Conservation (phyloP, 2,888 invertebrate species). For the Cheilosia grossa region DNA sequence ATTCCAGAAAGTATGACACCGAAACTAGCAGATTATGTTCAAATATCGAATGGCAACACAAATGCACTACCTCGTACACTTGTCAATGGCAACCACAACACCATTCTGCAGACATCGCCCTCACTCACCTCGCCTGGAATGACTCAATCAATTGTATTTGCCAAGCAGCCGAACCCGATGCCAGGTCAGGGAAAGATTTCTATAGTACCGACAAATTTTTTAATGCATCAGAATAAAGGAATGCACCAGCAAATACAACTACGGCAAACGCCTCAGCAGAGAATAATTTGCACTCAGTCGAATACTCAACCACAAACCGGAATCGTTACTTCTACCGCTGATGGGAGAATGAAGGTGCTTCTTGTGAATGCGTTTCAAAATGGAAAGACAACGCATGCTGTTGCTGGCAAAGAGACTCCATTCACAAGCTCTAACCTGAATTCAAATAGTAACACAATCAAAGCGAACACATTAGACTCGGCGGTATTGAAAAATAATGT, state of each 20-base stretch:
- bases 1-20: slow-evolving; percentile 68
- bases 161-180: slow-evolving; percentile 54
- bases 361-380: slow-evolving; percentile 80
- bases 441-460: slow-evolving; percentile 10
- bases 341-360: slow-evolving; percentile 82
- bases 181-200: slow-evolving; percentile 80
- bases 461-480: slow-evolving; percentile 17
- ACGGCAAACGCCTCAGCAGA: slow-evolving; percentile 58
- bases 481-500: slow-evolving; percentile 1
- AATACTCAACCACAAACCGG: slow-evolving; percentile 72
- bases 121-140: slow-evolving; percentile 56
- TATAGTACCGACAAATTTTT: slow-evolving; percentile 82
- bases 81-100: slow-evolving; percentile 53
- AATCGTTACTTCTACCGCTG: slow-evolving; percentile 78
- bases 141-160: slow-evolving; percentile 66
- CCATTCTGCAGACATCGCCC: slow-evolving; percentile 51
- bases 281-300: slow-evolving; percentile 75
- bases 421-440: slow-evolving; percentile 33
- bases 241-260: slow-evolving; percentile 70
- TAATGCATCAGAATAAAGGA: slow-evolving; percentile 79
- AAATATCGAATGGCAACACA: slow-evolving; percentile 77
- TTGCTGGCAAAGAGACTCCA: slow-evolving; percentile 24
- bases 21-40: slow-evolving; percentile 78
- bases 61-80: slow-evolving; percentile 72
- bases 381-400: slow-evolving; percentile 35